phyloP scores from a whole-genome alignment of 37 sponge, comb jelly and placozoan species.

The Ephydatia muelleri region DNA sequence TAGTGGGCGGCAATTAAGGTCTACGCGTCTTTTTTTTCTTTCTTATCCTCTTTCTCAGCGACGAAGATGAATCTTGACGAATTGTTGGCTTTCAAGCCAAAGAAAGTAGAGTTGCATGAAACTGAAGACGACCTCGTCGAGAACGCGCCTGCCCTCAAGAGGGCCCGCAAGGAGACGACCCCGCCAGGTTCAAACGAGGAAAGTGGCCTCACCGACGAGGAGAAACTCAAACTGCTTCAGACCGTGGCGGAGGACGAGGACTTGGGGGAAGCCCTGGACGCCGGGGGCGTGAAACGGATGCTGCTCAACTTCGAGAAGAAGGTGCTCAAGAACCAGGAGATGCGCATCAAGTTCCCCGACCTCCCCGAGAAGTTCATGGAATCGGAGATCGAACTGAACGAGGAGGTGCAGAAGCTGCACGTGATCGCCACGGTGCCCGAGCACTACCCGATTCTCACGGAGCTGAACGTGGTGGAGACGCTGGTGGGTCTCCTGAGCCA shows the following conservation, averaged over 20 bases:
- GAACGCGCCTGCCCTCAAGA: neutral
- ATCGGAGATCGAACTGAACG: constrained; percentile 93
- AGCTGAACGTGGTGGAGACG: constrained; percentile 66
- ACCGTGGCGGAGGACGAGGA: constrained; percentile 76
- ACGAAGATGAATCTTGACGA: constrained; percentile 65
- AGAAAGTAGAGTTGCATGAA: constrained; percentile 10
- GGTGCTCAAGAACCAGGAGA: constrained; percentile 88
- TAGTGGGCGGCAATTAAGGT: neutral
- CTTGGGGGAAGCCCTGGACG: constrained; percentile 67
- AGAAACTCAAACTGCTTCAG: constrained; percentile 71
- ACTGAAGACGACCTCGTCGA: constrained; percentile 32
- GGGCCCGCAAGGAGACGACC: neutral
- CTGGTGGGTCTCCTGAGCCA: constrained; percentile 85
- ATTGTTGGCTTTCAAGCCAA: constrained; percentile 63
- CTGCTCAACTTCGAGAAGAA: constrained; percentile 92
- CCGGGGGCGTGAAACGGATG: constrained; percentile 79
- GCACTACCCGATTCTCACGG: constrained; percentile 76
- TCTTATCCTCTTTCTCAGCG: neutral
- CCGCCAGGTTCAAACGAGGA: constrained; percentile 12
- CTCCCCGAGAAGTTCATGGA: constrained; percentile 96
- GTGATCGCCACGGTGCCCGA: constrained; percentile 90
- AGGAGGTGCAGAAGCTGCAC: constrained; percentile 89
- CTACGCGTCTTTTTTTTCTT: neutral
- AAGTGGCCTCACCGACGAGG: constrained; percentile 67
- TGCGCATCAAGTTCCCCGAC: constrained; percentile 94